These are phyloP conservation scores for Heterodera schachtii DNA, from an alignment of 1,140 invertebrate species.

Conservation along the genomic window DNA sequence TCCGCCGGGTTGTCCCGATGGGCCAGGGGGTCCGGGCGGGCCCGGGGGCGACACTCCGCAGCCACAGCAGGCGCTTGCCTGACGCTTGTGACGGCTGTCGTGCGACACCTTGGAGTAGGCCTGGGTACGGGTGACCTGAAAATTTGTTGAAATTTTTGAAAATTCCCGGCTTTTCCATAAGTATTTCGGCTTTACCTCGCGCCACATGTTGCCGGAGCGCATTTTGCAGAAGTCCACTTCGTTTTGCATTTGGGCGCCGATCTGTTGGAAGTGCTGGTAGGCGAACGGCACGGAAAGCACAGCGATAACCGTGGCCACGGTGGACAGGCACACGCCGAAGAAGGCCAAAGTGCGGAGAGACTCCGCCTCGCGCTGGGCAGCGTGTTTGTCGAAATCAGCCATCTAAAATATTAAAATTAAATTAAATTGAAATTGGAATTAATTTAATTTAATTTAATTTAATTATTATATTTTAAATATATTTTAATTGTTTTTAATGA, in stretches of 20 bases:
- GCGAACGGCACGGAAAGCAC: conserved; percentile 58
- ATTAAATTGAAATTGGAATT: too few species aligned
- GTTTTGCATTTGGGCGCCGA: conserved; percentile 60
- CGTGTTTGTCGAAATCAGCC: conserved; percentile 3
- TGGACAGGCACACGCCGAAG: conserved; percentile 55
- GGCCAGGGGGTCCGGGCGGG: conserved; percentile 21
- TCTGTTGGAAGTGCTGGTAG: conserved; percentile 52
- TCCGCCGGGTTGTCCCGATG: background rate
- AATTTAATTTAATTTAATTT: too few species aligned
- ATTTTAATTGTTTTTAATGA: too few species aligned
- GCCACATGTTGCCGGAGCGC: conserved; percentile 60
- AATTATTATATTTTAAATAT: too few species aligned
- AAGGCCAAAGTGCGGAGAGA: conserved; percentile 54
- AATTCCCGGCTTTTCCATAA: too few species aligned
- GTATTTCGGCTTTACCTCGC: conserved; percentile 43
- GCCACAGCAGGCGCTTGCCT: conserved; percentile 13
- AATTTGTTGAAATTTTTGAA: background rate
- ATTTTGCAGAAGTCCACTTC: conserved; percentile 62
- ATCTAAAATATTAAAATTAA: too few species aligned
- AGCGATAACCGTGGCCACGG: conserved; percentile 55
- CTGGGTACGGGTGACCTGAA: conserved; percentile 19
- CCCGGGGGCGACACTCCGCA: conserved; percentile 16
- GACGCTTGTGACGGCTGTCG: conserved; percentile 1
- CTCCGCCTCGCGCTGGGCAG: conserved; percentile 34
- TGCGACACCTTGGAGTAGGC: background rate